Evolutionary conservation across 2,888 invertebrate genomes (phyloP).

Genomic region (Pedicia rivosa): DNA sequence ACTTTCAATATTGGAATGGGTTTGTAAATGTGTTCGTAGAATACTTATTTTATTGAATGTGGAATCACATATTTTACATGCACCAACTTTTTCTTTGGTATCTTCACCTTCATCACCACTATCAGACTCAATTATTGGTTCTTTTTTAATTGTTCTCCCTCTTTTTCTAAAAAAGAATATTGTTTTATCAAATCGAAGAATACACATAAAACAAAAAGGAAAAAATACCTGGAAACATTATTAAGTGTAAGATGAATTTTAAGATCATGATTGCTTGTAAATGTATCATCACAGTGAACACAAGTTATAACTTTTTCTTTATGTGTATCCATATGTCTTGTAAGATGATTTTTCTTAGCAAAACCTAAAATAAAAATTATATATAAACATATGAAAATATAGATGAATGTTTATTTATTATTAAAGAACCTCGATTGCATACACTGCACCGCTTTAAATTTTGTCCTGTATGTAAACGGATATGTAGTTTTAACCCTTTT

Average conservation of each 20-base stretch:
- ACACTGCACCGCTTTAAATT: constrained; percentile 10
- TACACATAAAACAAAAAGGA: no score
- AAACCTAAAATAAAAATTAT: constrained; percentile 9
- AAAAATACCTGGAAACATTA: no score
- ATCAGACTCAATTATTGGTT: constrained; percentile 2
- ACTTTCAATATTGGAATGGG: constrained; percentile 5
- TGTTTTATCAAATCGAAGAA: no score
- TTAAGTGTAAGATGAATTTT: no score
- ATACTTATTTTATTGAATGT: constrained; percentile 6
- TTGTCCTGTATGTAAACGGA: constrained; percentile 10
- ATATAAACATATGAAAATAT: no score
- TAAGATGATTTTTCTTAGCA: constrained; percentile 10
- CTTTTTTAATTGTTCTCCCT: no score
- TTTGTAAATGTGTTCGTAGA: constrained; percentile 6
- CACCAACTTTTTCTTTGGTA: neutral
- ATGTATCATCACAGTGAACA: neutral
- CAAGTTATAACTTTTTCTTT: constrained; percentile 1
- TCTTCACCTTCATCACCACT: neutral
- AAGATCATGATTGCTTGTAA: no score
- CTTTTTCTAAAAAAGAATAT: neutral
- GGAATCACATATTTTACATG: constrained; percentile 9
- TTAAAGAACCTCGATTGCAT: constrained; percentile 8
- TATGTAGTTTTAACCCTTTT: constrained; percentile 10
- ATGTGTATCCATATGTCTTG: constrained; percentile 10
- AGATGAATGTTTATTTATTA: no score